Conservation (phyloP, 2,888 invertebrate species). For the Hemaris fuciformis region DNA sequence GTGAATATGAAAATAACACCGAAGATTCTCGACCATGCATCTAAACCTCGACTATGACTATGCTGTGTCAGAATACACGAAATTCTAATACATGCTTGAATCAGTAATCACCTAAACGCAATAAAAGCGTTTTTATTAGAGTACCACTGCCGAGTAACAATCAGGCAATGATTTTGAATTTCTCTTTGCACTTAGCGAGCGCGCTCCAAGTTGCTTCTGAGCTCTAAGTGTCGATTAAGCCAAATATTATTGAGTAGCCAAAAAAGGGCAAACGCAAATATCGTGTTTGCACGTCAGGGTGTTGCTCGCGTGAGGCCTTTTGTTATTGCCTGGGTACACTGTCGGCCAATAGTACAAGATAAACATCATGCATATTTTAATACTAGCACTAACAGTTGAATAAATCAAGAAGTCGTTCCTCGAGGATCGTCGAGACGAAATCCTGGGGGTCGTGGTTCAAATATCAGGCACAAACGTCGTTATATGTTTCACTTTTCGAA, state of each 20-base stretch:
- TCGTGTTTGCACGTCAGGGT: slow-evolving; percentile 34
- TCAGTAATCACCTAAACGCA: neutral
- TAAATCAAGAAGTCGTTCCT: too few relatives aligned
- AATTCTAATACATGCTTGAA: too few relatives aligned
- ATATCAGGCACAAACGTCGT: too few relatives aligned
- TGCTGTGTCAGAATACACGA: too few relatives aligned
- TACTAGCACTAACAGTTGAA: too few relatives aligned
- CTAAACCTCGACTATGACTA: too few relatives aligned
- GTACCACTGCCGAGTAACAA: neutral
- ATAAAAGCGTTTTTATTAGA: neutral
- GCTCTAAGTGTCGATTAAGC: slow-evolving; percentile 36
- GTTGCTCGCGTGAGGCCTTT: slow-evolving; percentile 9
- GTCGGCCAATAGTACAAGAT: neutral
- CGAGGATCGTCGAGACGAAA: too few relatives aligned
- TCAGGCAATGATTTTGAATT: neutral
- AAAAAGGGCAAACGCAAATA: slow-evolving; percentile 33
- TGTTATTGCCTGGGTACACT: neutral
- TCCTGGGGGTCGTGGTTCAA: too few relatives aligned
- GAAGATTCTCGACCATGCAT: too few relatives aligned
- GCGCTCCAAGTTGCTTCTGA: slow-evolving; percentile 16
- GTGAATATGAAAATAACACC: too few relatives aligned
- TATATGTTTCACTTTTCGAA: too few relatives aligned
- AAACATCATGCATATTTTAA: neutral
- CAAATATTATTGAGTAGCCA: slow-evolving; percentile 28
- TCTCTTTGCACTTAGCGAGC: slow-evolving; percentile 2